phyloP scores from a whole-genome alignment of 2,797 vertebrate species.

The Esox lucius region DNA sequence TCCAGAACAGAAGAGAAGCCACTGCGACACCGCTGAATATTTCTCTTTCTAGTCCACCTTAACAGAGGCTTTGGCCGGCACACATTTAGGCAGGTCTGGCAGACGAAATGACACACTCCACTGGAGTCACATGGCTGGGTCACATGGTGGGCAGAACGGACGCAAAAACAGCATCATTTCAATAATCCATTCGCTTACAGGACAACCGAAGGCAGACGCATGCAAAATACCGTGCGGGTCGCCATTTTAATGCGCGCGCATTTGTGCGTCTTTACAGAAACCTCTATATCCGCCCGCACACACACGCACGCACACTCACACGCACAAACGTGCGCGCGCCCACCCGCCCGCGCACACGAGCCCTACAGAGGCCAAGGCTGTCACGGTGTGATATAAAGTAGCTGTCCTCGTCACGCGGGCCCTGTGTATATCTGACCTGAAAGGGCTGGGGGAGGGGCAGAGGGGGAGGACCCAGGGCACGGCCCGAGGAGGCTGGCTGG shows the following conservation, averaged over 20 bases:
- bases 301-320: constrained; percentile 41
- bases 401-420: constrained; percentile 61
- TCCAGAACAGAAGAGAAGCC: constrained; percentile 16
- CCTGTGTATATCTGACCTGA: constrained; percentile 53
- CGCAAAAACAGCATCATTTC: not conserved
- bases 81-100: not conserved
- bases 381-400: constrained; percentile 62
- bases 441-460: not conserved
- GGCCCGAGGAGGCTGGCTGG: constrained; percentile 47
- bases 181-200: not conserved
- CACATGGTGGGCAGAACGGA: not conserved
- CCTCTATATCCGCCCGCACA: constrained; percentile 2
- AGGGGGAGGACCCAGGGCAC: constrained; percentile 51
- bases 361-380: constrained; percentile 40
- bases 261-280: no score
- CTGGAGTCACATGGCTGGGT: not conserved
- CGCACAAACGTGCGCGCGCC: constrained; percentile 26
- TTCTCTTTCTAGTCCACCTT: constrained; percentile 68
- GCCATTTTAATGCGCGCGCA: no score
- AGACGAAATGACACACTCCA: constrained; percentile 1
- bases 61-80: constrained; percentile 38
- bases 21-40: constrained; percentile 61
- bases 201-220: not conserved
- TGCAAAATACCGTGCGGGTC: not conserved
- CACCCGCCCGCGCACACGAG: no score